Conservation (phyloP, 2,888 invertebrate species). For the Stomorhina lunata region DNA sequence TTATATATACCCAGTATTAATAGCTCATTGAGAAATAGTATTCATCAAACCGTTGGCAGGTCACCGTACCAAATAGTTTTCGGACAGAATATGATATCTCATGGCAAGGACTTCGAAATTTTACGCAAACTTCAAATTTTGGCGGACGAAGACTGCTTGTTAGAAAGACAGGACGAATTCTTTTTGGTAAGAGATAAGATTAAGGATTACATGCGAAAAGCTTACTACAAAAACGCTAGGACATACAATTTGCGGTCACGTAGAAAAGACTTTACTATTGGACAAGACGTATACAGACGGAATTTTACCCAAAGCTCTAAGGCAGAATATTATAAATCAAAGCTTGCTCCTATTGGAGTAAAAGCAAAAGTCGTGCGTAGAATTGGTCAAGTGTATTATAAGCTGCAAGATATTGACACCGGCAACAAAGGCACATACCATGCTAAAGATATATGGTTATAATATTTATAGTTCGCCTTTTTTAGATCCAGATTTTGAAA, state of each 20-base stretch:
- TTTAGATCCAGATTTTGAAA: not conserved
- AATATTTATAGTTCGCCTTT: not conserved
- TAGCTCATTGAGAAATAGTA: conserved; percentile 12
- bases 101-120: not conserved
- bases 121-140: not conserved
- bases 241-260: not conserved
- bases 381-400: too few species aligned
- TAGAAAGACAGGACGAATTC: not conserved
- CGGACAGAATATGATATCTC: not conserved
- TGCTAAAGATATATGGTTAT: not conserved
- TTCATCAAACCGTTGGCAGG: not conserved
- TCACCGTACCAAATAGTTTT: not conserved
- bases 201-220: not conserved
- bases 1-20: conserved; percentile 31
- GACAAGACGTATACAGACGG: not conserved
- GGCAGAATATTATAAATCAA: too few species aligned
- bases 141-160: not conserved
- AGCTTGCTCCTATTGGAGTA: too few species aligned
- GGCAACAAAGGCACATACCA: too few species aligned
- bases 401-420: too few species aligned
- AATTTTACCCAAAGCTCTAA: too few species aligned
- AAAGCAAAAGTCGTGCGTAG: too few species aligned
- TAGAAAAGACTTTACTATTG: not conserved
- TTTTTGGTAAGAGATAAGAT: not conserved
- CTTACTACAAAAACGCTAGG: not conserved